Conservation (phyloP, 2,113 vertebrate genomes). For the Sardina pilchardus region DNA sequence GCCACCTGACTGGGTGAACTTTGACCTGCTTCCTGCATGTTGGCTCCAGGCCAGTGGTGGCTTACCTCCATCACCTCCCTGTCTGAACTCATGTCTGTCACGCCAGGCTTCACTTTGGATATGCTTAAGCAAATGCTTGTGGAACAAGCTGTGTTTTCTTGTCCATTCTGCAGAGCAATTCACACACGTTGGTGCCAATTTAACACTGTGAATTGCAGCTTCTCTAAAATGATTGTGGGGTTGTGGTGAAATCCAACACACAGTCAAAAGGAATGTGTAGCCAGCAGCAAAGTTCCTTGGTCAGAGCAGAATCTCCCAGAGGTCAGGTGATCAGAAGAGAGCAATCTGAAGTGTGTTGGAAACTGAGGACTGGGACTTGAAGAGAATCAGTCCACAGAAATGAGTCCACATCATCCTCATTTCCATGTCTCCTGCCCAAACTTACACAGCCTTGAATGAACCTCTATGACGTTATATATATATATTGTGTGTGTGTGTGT, state of each 20-base stretch:
- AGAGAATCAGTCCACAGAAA: no score
- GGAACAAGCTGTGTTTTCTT: neutral
- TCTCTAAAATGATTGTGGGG: neutral
- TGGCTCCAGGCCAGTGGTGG: neutral
- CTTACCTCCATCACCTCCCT: neutral
- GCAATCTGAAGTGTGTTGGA: slow-evolving; percentile 20
- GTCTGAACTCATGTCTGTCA: neutral
- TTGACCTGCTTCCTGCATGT: neutral
- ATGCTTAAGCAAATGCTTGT: neutral
- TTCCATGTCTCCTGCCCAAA: neutral
- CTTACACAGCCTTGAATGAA: neutral
- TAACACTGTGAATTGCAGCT: neutral
- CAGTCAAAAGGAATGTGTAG: neutral
- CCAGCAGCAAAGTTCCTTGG: neutral
- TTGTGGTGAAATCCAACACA: neutral
- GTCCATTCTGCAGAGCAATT: neutral
- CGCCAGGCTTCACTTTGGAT: neutral
- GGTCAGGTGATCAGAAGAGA: neutral
- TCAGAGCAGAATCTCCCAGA: neutral
- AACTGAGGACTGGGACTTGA: neutral
- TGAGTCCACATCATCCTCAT: neutral
- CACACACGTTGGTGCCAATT: neutral
- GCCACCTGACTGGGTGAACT: neutral
- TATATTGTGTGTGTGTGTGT: no score
- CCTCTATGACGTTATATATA: neutral